phyloP scores from a whole-genome alignment of 2,797 vertebrate species.

The Sylvilagus floridanus region DNA sequence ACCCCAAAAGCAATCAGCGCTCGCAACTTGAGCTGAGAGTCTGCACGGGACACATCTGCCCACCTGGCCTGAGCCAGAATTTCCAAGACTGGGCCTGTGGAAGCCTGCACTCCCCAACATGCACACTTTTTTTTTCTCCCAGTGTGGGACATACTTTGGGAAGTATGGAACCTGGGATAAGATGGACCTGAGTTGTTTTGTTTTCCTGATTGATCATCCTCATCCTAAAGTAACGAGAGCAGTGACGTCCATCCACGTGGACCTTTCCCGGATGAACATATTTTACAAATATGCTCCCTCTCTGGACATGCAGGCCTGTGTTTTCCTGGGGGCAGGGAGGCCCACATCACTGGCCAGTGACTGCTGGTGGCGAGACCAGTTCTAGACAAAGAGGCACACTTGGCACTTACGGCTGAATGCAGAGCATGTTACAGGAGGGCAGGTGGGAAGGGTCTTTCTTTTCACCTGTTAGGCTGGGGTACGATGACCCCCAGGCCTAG shows the following conservation, averaged over 20 bases:
- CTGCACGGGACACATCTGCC: background rate
- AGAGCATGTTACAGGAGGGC: background rate
- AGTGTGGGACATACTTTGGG: too few relatives aligned
- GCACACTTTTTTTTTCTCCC: background rate
- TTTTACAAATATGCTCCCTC: background rate
- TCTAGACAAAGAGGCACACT: background rate
- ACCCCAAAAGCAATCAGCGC: background rate
- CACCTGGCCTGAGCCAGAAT: background rate
- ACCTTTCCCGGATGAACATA: background rate
- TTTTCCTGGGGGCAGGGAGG: background rate
- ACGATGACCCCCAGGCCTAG: background rate
- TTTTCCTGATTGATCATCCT: background rate
- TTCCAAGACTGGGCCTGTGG: background rate
- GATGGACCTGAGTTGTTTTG: background rate
- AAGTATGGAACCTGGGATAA: background rate
- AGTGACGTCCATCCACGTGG: too few relatives aligned
- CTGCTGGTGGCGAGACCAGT: background rate
- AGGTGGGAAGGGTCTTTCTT: background rate
- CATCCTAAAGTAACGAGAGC: background rate
- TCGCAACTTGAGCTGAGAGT: background rate
- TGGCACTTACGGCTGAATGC: background rate
- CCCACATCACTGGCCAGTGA: background rate
- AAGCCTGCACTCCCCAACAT: background rate
- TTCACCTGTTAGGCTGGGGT: background rate
- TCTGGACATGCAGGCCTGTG: background rate